A percentile compares a stretch with the other conserved stretches of the same genome.
Conservation (phyloP, 2,888 invertebrate genomes). For the Agonopterix arenella region DNA sequence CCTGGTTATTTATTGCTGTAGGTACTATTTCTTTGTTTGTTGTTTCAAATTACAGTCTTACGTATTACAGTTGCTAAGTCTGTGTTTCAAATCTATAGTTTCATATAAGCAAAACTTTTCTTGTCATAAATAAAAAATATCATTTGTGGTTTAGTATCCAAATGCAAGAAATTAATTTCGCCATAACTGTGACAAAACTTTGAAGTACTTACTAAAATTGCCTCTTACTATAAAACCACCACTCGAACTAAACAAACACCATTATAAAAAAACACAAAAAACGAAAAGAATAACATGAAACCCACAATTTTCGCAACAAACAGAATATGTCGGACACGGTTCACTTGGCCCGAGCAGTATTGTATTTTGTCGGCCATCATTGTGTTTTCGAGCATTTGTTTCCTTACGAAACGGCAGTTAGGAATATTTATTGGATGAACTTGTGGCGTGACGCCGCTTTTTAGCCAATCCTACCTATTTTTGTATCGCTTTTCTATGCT, state of each 20-base stretch:
- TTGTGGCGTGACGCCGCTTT: conserved; percentile 66
- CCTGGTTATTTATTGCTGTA: too few species aligned
- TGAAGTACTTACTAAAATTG: too few species aligned
- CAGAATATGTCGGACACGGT: conserved; percentile 66
- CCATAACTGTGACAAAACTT: too few species aligned
- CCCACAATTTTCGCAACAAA: conserved; percentile 58
- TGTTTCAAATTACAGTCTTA: too few species aligned
- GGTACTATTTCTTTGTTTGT: too few species aligned
- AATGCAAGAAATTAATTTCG: too few species aligned
- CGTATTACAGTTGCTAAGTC: too few species aligned
- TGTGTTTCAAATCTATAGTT: too few species aligned
- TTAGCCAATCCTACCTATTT: conserved; percentile 65
- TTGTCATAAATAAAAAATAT: too few species aligned
- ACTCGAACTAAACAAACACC: conserved; percentile 33
- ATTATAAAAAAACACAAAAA: conserved; percentile 33
- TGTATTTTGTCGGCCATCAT: conserved; percentile 61
- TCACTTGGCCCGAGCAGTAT: conserved; percentile 63
- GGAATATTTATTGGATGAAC: conserved; percentile 73
- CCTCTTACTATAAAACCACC: too few species aligned
- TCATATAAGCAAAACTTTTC: too few species aligned
- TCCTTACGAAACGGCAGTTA: conserved; percentile 71
- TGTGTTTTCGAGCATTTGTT: conserved; percentile 72
- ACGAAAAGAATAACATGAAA: conserved; percentile 49
- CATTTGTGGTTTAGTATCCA: too few species aligned
- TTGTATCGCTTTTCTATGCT: conserved; percentile 33